Conservation (phyloP, 2,888 invertebrate genomes). For the Cerastis rubricosa region DNA sequence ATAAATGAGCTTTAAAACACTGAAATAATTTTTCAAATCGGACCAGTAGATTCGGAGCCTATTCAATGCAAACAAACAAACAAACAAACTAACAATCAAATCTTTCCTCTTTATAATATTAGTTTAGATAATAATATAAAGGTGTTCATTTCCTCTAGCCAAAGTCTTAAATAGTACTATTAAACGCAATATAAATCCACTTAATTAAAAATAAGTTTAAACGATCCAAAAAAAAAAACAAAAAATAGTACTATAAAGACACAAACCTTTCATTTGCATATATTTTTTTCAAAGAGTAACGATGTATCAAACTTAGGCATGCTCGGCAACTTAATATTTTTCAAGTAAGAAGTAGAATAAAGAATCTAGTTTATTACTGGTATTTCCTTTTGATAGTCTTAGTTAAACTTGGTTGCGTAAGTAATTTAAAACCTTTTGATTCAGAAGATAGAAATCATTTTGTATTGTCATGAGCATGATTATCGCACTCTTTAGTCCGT, state of each 20-base stretch:
- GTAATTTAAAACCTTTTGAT: constrained; percentile 33
- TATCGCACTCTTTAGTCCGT: constrained; percentile 60
- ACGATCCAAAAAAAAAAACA: not conserved
- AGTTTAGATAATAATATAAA: too few relatives aligned
- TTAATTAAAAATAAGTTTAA: not conserved
- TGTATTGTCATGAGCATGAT: constrained; percentile 63
- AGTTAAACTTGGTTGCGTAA: constrained; percentile 49
- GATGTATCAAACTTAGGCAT: constrained; percentile 60
- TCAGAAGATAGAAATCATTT: constrained; percentile 45
- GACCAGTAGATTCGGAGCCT: too few relatives aligned
- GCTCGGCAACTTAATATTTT: constrained; percentile 55
- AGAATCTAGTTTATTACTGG: constrained; percentile 41
- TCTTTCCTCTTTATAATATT: too few relatives aligned
- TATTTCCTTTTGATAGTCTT: constrained; percentile 50
- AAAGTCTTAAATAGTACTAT: constrained; percentile 62
- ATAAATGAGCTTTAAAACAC: too few relatives aligned
- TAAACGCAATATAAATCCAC: not conserved
- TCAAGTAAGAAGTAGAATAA: constrained; percentile 47
- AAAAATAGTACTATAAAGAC: constrained; percentile 58
- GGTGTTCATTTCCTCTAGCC: constrained; percentile 54
- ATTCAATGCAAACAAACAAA: too few relatives aligned
- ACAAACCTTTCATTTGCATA: constrained; percentile 48
- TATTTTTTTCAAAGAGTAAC: constrained; percentile 43
- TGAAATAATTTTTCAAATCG: too few relatives aligned
- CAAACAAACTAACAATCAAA: too few relatives aligned